Conservation (phyloP, 92 coral and sea anemone genomes). For the Porites lobata region DNA sequence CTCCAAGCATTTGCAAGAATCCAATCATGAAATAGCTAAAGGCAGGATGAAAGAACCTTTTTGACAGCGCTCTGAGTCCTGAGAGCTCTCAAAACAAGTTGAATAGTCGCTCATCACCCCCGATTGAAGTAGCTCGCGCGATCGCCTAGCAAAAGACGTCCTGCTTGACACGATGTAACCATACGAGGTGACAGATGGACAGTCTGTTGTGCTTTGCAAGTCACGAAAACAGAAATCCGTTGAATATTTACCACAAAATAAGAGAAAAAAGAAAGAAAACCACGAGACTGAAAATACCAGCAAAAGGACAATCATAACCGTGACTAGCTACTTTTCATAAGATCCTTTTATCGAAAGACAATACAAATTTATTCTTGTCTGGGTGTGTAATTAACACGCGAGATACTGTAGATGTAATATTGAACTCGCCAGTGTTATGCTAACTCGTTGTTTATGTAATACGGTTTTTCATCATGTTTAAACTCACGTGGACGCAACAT, state of each 20-base stretch:
- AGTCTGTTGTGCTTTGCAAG: neutral
- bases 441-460: neutral
- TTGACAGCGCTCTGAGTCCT: neutral
- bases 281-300: neutral
- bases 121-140: too few species aligned
- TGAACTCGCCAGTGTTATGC: neutral
- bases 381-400: too few species aligned
- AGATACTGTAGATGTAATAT: too few species aligned
- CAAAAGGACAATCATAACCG: neutral
- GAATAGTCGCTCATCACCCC: neutral
- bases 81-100: neutral
- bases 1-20: neutral
- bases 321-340: neutral
- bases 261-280: neutral
- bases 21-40: neutral
- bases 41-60: neutral
- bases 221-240: constrained; percentile 15
- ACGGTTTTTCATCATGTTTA: neutral
- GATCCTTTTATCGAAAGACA: neutral
- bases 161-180: neutral
- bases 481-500: neutral
- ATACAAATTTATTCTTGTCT: neutral
- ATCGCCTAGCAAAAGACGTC: neutral
- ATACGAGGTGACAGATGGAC: neutral
- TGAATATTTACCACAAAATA: neutral